Evolutionary conservation across 2,888 invertebrate species (phyloP).

Genomic region (Drosophila mayaguana): DNA sequence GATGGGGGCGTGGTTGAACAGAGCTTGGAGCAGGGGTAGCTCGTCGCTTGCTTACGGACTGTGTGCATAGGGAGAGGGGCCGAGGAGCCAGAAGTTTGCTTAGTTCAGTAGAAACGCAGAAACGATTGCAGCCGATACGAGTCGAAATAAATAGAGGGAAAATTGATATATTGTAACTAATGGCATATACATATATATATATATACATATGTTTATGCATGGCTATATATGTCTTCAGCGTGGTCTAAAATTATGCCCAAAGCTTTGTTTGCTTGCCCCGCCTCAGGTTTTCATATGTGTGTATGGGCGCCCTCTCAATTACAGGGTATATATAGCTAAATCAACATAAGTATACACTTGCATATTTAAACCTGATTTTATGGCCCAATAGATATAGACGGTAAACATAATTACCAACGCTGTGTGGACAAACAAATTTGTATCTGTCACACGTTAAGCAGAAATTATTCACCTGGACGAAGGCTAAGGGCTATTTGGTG

Average conservation of each 20-base stretch:
- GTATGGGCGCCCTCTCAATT: conserved; percentile 40
- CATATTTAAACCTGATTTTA: neutral
- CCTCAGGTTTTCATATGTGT: conserved; percentile 26
- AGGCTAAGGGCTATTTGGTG: neutral
- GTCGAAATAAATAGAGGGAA: conserved; percentile 54
- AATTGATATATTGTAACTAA: conserved; percentile 63
- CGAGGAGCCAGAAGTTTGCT: too few relatives aligned
- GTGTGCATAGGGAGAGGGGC: neutral
- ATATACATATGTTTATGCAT: neutral
- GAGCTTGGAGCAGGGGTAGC: neutral
- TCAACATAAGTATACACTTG: neutral
- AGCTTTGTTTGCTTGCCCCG: conserved; percentile 1
- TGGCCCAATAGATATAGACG: neutral
- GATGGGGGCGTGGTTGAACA: neutral
- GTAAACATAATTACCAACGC: neutral
- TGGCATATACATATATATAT: conserved; percentile 13
- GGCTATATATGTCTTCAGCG: neutral
- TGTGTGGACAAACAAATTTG: neutral
- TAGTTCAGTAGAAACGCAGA: neutral
- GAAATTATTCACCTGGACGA: neutral
- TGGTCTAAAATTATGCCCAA: conserved; percentile 18
- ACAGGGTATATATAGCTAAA: conserved; percentile 5
- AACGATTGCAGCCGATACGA: conserved; percentile 54
- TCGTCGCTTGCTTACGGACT: neutral
- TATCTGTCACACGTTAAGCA: neutral